A percentile compares a stretch with the other conserved stretches of the same genome.
phyloP scores from a whole-genome alignment of 2,113 vertebrate species.

The Sterna hirundo region DNA sequence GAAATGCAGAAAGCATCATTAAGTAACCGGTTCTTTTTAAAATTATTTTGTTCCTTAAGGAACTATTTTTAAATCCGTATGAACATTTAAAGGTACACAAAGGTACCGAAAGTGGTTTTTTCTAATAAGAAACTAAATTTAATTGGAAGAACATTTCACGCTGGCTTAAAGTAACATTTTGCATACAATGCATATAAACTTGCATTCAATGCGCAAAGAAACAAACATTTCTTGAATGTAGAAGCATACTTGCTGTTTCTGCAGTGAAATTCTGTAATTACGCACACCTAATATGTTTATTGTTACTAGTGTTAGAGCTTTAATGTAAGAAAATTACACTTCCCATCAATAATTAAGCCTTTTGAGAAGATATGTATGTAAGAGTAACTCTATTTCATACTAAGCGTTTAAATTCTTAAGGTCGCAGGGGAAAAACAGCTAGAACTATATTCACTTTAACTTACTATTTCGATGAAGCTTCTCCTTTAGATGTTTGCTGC shows the following conservation, averaged over 20 bases:
- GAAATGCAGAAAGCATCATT: not conserved
- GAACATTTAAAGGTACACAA: not conserved
- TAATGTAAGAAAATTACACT: not conserved
- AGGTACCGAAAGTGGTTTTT: not conserved
- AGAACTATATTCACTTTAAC: not conserved
- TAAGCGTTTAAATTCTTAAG: rapidly evolving
- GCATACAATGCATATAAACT: not conserved
- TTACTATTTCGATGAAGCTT: not conserved
- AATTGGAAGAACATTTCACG: not conserved
- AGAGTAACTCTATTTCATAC: not conserved
- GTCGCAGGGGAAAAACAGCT: not conserved
- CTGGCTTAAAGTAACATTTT: not conserved
- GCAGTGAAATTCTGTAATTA: not conserved
- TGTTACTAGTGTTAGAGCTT: not conserved
- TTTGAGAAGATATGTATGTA: not conserved
- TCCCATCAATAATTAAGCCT: not conserved
- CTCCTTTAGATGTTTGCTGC: not conserved
- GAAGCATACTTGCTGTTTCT: not conserved
- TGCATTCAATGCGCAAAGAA: not conserved
- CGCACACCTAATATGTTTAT: not conserved
- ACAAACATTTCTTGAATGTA: not conserved
- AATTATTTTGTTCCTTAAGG: not conserved
- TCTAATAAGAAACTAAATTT: not conserved
- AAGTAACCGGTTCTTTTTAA: not conserved
- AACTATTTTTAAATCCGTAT: not conserved